Conservation (phyloP, 2,888 invertebrate genomes). For the Lasioglossum figueresi region DNA sequence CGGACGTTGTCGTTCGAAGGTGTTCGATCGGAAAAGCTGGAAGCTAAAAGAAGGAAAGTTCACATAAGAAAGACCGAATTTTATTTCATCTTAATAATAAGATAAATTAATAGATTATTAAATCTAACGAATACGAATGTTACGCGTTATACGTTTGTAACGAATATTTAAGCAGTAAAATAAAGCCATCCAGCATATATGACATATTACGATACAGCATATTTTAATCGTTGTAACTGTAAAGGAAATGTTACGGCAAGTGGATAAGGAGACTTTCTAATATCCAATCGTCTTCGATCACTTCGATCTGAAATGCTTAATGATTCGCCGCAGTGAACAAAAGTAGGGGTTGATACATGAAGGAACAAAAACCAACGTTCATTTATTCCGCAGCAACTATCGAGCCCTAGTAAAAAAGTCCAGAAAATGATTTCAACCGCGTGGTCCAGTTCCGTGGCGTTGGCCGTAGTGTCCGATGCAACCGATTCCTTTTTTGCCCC, state of each 20-base stretch:
- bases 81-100: too few species aligned
- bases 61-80: too few species aligned
- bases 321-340: background rate
- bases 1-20: background rate
- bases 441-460: background rate
- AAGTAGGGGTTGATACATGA: background rate
- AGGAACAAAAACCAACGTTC: background rate
- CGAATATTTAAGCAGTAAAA: too few species aligned
- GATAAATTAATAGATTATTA: background rate
- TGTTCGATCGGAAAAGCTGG: background rate
- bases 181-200: too few species aligned
- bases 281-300: background rate
- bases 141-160: too few species aligned
- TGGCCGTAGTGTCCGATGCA: background rate
- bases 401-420: background rate
- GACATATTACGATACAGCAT: too few species aligned
- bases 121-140: too few species aligned
- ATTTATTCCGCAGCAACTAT: background rate
- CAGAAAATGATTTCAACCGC: background rate
- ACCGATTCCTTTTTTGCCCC: background rate
- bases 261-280: background rate
- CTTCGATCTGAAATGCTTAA: background rate
- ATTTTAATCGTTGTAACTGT: too few species aligned
- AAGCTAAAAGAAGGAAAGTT: too few species aligned
- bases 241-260: too few species aligned